Evolutionary conservation across 1,140 invertebrate species (phyloP), one percentile per base, ranked within the genome.

Genomic region (Cryptotermes secundus): DNA sequence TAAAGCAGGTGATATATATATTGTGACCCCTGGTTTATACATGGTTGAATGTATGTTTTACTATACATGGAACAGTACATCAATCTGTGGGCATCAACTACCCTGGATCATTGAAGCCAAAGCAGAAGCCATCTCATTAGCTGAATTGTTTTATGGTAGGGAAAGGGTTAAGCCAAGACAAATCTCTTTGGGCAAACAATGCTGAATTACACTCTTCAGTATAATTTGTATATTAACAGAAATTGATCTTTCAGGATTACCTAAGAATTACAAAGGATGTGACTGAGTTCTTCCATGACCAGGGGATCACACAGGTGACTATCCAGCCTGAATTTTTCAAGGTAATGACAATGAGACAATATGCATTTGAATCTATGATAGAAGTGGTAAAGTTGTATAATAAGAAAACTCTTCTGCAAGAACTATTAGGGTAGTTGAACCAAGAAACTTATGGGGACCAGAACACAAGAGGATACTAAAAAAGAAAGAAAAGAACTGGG

Each of bases 311-410:
- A 4, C 92, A 94, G 86, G 93, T 95, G 4, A 96, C 95, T 3
- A 93, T 96, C 87, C 95, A 96, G 87, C 95, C 95, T 1, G 95
- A 96, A 90, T 96, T 96, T 88, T 90, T 91, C 84, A 89, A 90
- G 85, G 90, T 90, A 87, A 38, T 3, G n/a, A 3, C 45, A 49
- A 22, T 22, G 22, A 49, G 3, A 49, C 45, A 3, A 42, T 6
- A 49, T 19, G 22, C 45, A 49, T 26, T 36, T 34, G 6, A 80
- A 0, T n/a, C 7, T 34, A 22, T 80, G 34, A 24, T 34, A 22
- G 7, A 36, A 35, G 34, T 24, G 31, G 24, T 35, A 80, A 34
- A 34, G n/a, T 34, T 31, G 34, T 34, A 34, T n/a, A 14, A 34
- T 34, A 7, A 34, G 22, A 24, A 79, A n/a, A 79, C 14, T 79